A percentile compares a stretch with the other conserved stretches of the same genome.
These are phyloP conservation scores for Zalophus californianus DNA, from an alignment of 2,797 vertebrate species.

Conservation along the genomic window DNA sequence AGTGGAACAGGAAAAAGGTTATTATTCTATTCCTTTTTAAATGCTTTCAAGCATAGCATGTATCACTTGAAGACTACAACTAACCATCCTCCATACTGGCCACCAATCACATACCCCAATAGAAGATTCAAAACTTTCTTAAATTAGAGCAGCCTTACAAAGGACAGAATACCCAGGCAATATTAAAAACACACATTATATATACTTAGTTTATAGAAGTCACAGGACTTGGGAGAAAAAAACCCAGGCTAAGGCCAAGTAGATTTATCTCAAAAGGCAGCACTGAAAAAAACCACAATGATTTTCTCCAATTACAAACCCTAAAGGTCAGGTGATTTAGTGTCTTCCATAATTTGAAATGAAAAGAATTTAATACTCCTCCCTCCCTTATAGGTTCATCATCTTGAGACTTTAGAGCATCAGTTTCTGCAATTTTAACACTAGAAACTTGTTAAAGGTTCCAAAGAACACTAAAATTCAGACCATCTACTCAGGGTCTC, in stretches of 20 bases:
- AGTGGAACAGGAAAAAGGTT: constrained; percentile 7
- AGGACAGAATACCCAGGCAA: neutral
- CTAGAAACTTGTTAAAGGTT: constrained; percentile 11
- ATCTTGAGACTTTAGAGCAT: neutral
- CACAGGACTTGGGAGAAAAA: neutral
- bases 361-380: neutral
- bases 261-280: constrained; percentile 33
- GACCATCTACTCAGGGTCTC: neutral
- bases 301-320: neutral
- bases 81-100: neutral
- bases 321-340: constrained; percentile 7
- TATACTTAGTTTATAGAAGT: constrained; percentile 18
- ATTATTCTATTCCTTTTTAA: constrained; percentile 29
- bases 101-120: neutral
- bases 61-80: constrained; percentile 57
- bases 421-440: constrained; percentile 22
- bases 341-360: constrained; percentile 20
- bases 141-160: neutral
- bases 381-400: neutral
- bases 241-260: neutral
- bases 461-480: constrained; percentile 9
- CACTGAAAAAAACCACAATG: neutral
- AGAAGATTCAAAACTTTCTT: neutral
- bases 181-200: neutral
- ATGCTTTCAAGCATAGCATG: neutral